A percentile compares a stretch with the other conserved stretches of the same genome.
Conservation (phyloP, 2,113 vertebrate species). For the Lamprotornis superbus region DNA sequence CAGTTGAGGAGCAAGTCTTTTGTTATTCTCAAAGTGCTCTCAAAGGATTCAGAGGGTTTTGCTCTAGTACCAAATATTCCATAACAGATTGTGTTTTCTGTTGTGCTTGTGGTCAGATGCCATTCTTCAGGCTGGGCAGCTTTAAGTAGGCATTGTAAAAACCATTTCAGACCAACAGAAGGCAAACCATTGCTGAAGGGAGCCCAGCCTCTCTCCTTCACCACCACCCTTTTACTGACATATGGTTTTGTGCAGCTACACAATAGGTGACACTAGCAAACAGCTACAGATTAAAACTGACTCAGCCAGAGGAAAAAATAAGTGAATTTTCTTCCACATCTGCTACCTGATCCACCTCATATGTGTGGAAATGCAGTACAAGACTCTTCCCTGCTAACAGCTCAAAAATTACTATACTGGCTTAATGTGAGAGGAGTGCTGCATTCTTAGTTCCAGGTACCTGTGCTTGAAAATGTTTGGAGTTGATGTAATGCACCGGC, state of each 20-base stretch:
- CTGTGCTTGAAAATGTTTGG: background rate
- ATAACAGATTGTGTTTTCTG: background rate
- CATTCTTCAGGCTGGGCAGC: background rate
- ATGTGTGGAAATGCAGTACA: background rate
- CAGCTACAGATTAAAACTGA: background rate
- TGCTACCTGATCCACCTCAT: background rate
- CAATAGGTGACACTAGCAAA: background rate
- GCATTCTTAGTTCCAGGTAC: background rate
- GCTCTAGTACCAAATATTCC: background rate
- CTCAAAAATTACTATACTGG: background rate
- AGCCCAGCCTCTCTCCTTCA: background rate
- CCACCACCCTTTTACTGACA: rapidly evolving
- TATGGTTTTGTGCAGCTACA: background rate
- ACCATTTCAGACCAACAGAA: background rate
- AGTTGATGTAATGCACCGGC: background rate
- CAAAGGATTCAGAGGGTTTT: background rate
- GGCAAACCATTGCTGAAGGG: background rate
- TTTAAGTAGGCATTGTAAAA: background rate
- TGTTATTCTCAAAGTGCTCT: background rate
- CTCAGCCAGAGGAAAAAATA: background rate
- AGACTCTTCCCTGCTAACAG: background rate
- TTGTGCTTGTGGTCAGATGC: background rate
- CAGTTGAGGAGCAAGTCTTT: background rate
- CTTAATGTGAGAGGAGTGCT: background rate
- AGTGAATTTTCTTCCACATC: background rate